A percentile compares a stretch with the other conserved stretches of the same genome.
These are phyloP conservation scores for Botrylloides violaceus DNA, from an alignment of 23 tunicate species.

Conservation along the genomic window DNA sequence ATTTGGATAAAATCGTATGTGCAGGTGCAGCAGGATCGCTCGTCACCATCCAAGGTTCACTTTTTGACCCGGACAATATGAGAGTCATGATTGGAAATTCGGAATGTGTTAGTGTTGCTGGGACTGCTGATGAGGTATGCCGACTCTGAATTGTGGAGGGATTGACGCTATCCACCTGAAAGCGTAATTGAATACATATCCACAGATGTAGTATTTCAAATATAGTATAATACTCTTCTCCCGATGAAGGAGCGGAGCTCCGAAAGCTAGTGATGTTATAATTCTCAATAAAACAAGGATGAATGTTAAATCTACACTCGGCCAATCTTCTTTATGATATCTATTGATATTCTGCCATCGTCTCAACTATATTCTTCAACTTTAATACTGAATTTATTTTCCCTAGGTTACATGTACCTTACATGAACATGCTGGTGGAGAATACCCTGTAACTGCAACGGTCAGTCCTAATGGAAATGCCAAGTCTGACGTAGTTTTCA, in stretches of 20 bases:
- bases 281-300: no score
- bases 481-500: background rate
- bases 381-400: background rate
- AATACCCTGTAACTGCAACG: conserved; percentile 25
- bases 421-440: conserved; percentile 37
- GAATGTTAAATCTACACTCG: no score
- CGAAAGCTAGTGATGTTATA: no score
- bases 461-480: conserved; percentile 21
- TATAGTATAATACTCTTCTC: no score
- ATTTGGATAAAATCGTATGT: background rate
- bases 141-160: no score
- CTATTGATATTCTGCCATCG: no score
- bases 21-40: conserved; percentile 31
- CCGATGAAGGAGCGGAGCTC: no score
- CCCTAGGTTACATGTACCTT: conserved; percentile 35
- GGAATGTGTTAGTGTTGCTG: conserved; percentile 29
- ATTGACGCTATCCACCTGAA: no score
- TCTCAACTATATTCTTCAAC: no score
- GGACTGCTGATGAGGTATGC: conserved; percentile 27
- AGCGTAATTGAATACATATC: no score
- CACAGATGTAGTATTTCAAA: no score
- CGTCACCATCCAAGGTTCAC: conserved; percentile 39
- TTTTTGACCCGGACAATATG: conserved; percentile 26
- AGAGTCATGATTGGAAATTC: conserved; percentile 32
- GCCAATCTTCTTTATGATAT: no score